These are phyloP conservation scores for Pampus argenteus DNA, from an alignment of 2,797 vertebrate species.

Conservation along the genomic window DNA sequence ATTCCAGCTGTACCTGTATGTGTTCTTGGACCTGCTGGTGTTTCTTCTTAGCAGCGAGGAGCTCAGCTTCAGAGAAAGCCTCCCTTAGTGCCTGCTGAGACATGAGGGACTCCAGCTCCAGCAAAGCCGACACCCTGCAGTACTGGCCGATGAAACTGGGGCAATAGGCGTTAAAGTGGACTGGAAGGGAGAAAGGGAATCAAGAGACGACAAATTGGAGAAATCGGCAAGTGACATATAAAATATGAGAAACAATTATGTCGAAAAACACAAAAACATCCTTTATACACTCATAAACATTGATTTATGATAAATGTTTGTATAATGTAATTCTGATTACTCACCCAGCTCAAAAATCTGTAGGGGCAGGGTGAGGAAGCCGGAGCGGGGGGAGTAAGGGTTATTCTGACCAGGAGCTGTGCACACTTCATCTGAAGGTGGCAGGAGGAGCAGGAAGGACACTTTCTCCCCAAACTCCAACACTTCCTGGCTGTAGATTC, in stretches of 20 bases:
- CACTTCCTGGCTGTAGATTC: slow-evolving; percentile 92
- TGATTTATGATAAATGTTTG: neutral
- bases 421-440: slow-evolving; percentile 92
- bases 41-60: slow-evolving; percentile 89
- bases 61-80: slow-evolving; percentile 91
- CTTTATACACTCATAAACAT: slow-evolving; percentile 1
- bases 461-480: slow-evolving; percentile 91
- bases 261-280: slow-evolving; percentile 9
- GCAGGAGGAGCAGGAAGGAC: slow-evolving; percentile 92
- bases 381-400: slow-evolving; percentile 88
- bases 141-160: slow-evolving; percentile 91
- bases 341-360: slow-evolving; percentile 94
- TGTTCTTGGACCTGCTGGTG: slow-evolving; percentile 92
- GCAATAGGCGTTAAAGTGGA: slow-evolving; percentile 91
- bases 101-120: slow-evolving; percentile 92
- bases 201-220: neutral
- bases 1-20: slow-evolving; percentile 82
- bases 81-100: slow-evolving; percentile 93
- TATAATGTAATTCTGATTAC: slow-evolving; percentile 35
- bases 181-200: slow-evolving; percentile 69
- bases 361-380: slow-evolving; percentile 90
- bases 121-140: slow-evolving; percentile 89
- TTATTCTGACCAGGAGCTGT: slow-evolving; percentile 92
- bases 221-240: neutral
- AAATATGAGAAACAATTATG: neutral